phyloP scores from a whole-genome alignment of 2,888 invertebrate genomes.

The Pristionchus exspectatus region DNA sequence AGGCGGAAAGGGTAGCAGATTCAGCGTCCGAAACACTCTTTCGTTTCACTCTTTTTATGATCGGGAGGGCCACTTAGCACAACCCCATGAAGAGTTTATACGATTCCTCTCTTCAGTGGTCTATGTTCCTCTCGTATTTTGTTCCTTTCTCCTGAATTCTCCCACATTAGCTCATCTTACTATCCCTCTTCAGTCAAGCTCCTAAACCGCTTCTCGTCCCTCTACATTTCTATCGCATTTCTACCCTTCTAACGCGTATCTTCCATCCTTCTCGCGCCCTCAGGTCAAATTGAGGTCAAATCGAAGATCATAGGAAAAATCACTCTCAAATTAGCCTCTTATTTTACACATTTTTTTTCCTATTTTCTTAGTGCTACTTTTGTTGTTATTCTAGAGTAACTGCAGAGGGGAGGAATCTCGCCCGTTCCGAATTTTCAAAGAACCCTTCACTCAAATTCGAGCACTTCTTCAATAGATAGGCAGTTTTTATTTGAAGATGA shows the following conservation, averaged over 20 bases:
- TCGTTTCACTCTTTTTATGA: background rate
- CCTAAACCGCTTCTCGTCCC: background rate
- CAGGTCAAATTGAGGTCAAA: background rate
- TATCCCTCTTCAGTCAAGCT: background rate
- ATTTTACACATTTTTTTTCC: background rate
- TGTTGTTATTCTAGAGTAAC: background rate
- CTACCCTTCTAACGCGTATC: background rate
- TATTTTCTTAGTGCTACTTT: background rate
- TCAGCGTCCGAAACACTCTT: background rate
- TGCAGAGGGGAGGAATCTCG: background rate
- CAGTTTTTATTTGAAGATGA: background rate
- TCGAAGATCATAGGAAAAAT: background rate
- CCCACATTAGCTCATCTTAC: constrained; percentile 2
- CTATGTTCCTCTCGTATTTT: background rate
- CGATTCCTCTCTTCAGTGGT: background rate
- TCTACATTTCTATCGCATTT: background rate
- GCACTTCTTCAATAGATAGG: background rate
- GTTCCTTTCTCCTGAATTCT: background rate
- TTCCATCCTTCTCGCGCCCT: background rate
- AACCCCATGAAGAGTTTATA: background rate
- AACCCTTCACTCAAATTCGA: background rate
- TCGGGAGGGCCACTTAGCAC: background rate
- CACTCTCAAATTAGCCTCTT: background rate
- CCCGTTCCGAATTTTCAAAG: background rate
- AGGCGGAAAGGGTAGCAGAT: background rate